Evolutionary conservation across 2,888 invertebrate species (phyloP).

Genomic region (Globia sparganii): DNA sequence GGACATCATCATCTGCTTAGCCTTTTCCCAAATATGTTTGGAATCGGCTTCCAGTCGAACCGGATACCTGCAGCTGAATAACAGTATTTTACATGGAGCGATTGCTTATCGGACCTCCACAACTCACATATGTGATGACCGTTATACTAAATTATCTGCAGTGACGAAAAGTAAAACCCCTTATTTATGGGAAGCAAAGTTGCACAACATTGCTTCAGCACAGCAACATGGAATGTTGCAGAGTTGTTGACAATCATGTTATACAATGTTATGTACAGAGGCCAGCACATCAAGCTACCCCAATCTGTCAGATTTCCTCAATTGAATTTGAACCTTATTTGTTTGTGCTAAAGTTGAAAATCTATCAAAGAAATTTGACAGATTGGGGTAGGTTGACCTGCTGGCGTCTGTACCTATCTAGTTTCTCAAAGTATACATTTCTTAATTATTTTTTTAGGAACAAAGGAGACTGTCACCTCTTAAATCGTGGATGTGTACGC

Average conservation of each 20-base stretch:
- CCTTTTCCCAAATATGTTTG: neutral
- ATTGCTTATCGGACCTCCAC: neutral
- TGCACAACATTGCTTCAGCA: neutral
- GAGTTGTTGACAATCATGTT: neutral
- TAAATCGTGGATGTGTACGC: constrained; percentile 97
- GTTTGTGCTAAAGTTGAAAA: no score
- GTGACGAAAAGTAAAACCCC: neutral
- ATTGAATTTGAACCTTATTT: no score
- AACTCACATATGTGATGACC: neutral
- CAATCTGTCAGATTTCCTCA: no score
- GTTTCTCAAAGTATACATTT: neutral
- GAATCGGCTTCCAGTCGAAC: neutral
- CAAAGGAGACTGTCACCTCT: constrained; percentile 96
- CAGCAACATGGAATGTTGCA: neutral
- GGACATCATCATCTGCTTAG: neutral
- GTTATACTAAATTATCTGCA: neutral
- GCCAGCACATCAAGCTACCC: no score
- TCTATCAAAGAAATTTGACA: no score
- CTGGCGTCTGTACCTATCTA: no score
- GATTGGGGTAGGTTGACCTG: no score
- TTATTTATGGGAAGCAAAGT: neutral
- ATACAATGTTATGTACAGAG: neutral
- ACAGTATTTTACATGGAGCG: neutral
- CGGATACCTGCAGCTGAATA: neutral
- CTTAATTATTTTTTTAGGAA: constrained; percentile 82